Evolutionary conservation across 2,797 vertebrate species (phyloP).

Genomic region (Dendrocincla tyrannina): DNA sequence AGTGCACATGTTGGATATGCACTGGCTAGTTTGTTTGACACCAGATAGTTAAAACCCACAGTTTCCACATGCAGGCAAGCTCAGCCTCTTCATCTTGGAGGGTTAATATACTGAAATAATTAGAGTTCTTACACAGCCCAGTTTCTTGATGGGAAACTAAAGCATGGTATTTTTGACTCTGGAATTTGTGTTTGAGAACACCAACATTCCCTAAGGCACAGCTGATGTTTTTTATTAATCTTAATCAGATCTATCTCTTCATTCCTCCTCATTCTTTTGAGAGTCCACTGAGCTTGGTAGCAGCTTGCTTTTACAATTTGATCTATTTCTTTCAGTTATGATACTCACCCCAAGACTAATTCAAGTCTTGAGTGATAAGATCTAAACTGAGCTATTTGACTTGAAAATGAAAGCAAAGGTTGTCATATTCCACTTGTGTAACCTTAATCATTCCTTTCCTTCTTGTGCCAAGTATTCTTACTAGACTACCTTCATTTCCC

Average conservation of each 20-base stretch:
- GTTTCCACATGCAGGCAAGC: neutral
- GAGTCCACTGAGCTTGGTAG: neutral
- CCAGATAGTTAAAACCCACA: neutral
- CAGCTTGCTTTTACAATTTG: conserved; percentile 4
- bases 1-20: neutral
- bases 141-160: neutral
- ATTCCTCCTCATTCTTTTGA: neutral
- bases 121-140: neutral
- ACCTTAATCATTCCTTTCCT: neutral
- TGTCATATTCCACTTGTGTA: neutral
- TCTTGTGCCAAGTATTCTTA: neutral
- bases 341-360: neutral
- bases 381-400: conserved; percentile 21
- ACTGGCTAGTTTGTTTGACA: neutral
- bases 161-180: neutral
- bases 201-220: neutral
- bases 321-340: conserved; percentile 6
- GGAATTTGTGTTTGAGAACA: conserved; percentile 3
- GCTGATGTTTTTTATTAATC: neutral
- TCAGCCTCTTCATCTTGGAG: neutral
- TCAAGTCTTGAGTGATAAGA: conserved; percentile 30
- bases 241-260: neutral
- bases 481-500: neutral
- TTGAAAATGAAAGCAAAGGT: conserved; percentile 32
- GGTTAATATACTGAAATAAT: neutral